Evolutionary conservation across 1,140 invertebrate genomes (phyloP).

Genomic region (Maconellicoccus hirsutus): DNA sequence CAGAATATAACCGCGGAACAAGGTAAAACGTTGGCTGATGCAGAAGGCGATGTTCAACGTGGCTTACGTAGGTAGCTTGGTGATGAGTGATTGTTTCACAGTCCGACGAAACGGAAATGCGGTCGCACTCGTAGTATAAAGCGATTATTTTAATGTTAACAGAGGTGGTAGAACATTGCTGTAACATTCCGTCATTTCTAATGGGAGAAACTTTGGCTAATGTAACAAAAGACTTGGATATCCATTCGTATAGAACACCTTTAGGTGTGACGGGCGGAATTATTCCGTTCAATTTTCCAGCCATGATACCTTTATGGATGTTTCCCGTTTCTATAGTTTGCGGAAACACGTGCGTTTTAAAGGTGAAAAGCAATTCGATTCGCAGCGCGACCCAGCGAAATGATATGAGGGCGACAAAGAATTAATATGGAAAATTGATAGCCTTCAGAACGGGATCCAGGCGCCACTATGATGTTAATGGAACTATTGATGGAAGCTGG

Average conservation of each 20-base stretch:
- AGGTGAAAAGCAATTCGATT: too few relatives aligned
- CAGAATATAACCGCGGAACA: slow-evolving; percentile 90
- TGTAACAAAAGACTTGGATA: slow-evolving; percentile 89
- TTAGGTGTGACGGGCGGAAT: slow-evolving; percentile 83
- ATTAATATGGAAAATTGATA: slow-evolving; percentile 39
- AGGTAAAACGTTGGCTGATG: slow-evolving; percentile 93
- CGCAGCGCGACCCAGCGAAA: too few relatives aligned
- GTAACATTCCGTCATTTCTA: slow-evolving; percentile 79
- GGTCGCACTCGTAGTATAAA: background rate
- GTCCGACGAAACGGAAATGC: background rate
- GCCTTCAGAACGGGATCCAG: slow-evolving; percentile 95
- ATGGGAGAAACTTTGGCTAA: slow-evolving; percentile 78
- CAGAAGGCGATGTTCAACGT: slow-evolving; percentile 93
- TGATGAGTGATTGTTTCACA: too few relatives aligned
- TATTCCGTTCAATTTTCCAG: slow-evolving; percentile 92
- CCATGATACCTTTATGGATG: slow-evolving; percentile 99
- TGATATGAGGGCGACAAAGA: background rate
- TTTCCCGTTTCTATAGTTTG: slow-evolving; percentile 87
- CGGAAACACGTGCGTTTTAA: slow-evolving; percentile 67
- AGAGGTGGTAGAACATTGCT: slow-evolving; percentile 95
- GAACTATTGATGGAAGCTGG: slow-evolving; percentile 82
- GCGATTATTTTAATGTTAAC: slow-evolving; percentile 28
- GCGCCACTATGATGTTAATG: slow-evolving; percentile 87
- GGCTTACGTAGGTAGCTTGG: slow-evolving; percentile 93
- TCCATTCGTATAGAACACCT: slow-evolving; percentile 76